These are phyloP conservation scores for Papilio dardanus DNA, from an alignment of 1,140 invertebrate species.

Conservation along the genomic window DNA sequence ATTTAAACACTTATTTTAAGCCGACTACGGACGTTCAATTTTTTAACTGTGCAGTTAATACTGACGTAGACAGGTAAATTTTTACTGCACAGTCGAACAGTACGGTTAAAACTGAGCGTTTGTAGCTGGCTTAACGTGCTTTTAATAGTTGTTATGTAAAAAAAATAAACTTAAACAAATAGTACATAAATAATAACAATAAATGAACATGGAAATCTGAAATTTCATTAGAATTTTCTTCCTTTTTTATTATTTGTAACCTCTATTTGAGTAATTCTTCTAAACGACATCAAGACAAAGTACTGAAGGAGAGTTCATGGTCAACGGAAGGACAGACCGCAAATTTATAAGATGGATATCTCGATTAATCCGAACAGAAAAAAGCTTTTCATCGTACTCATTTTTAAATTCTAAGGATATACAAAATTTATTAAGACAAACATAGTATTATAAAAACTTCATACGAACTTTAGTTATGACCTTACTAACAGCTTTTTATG, in stretches of 20 bases:
- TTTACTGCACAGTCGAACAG: too few species aligned
- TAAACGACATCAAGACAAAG: background rate
- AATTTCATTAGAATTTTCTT: too few species aligned
- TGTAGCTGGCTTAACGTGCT: too few species aligned
- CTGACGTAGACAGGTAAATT: too few species aligned
- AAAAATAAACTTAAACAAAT: background rate
- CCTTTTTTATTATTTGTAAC: background rate
- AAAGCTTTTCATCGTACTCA: background rate
- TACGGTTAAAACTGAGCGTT: too few species aligned
- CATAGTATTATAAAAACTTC: too few species aligned
- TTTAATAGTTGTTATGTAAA: too few species aligned
- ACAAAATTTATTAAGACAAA: background rate
- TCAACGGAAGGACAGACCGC: constrained; percentile 7
- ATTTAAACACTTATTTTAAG: background rate
- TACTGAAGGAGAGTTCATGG: constrained; percentile 24
- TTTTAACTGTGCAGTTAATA: too few species aligned
- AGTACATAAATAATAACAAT: background rate
- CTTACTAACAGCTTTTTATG: too few species aligned
- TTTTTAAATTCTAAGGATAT: background rate
- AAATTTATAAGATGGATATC: constrained; percentile 11
- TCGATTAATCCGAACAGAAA: background rate
- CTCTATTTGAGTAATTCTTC: background rate
- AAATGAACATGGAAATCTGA: too few species aligned
- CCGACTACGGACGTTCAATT: too few species aligned
- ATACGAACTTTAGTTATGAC: too few species aligned